These are phyloP conservation scores for Drosophila gunungcola DNA, from an alignment of 1,140 invertebrate species.

Conservation along the genomic window DNA sequence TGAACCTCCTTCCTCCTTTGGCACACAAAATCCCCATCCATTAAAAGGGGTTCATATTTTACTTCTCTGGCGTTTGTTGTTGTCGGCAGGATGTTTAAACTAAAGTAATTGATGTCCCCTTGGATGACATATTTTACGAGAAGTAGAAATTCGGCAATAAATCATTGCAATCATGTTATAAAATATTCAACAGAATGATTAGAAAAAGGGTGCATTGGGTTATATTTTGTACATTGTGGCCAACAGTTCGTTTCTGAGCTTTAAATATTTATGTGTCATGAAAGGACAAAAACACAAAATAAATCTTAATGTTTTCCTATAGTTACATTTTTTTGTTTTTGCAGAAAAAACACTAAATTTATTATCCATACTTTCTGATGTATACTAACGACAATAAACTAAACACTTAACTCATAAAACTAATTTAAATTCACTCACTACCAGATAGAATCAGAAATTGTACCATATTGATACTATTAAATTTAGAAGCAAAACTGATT, in stretches of 20 bases:
- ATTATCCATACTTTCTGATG: too few relatives aligned
- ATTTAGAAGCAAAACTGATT: too few relatives aligned
- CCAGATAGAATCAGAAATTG: too few relatives aligned
- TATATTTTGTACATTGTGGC: not conserved
- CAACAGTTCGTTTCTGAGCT: not conserved
- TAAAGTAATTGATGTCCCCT: slow-evolving; percentile 39
- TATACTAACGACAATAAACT: too few relatives aligned
- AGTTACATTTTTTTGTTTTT: too few relatives aligned
- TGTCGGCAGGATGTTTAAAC: slow-evolving; percentile 25
- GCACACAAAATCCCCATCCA: slow-evolving; percentile 24
- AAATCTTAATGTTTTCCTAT: not conserved
- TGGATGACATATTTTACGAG: slow-evolving; percentile 16
- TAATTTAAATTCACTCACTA: too few relatives aligned
- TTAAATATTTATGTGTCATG: not conserved
- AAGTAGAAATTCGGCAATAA: slow-evolving; percentile 12
- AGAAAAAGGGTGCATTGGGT: not conserved
- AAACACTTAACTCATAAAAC: too few relatives aligned
- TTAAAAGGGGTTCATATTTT: slow-evolving; percentile 31
- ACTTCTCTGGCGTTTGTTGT: slow-evolving; percentile 20
- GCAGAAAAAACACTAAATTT: too few relatives aligned
- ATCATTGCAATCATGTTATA: slow-evolving; percentile 3
- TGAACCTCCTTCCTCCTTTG: not conserved
- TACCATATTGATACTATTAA: too few relatives aligned
- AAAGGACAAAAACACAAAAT: not conserved
- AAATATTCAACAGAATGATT: slow-evolving; percentile 3